Evolutionary conservation across 2,888 invertebrate species (phyloP), one percentile per base, ranked within the genome.

Genomic region (Mycogona germanica): DNA sequence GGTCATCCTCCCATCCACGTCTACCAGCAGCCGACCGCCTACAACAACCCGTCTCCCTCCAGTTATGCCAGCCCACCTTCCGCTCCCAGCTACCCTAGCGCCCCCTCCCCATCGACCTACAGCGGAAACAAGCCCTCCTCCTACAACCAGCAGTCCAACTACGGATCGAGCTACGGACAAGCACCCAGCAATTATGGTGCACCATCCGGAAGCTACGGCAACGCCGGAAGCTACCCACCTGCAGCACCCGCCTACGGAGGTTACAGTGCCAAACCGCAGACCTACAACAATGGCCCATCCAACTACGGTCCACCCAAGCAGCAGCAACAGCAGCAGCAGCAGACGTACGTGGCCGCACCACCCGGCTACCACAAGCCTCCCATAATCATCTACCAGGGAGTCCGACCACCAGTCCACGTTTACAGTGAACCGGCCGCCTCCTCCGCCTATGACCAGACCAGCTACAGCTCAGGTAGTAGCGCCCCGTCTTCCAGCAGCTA

Each of bases 371-470:
- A 64, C 54, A 66, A 66, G 55, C 65, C 66, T n/a, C 67, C 67
- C 30, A 67, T 68, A 46, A 67, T 68, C 46, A 67, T 68, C 56
- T 69, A 69, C 59, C 67, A 68, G 55, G 68, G 68, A 23, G 63
- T 67, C 38, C 59, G 65, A 42, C 68, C 68, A 25, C 68, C 69
- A 26, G 65, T 69, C 3, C 66, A 67, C 53, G 68, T 69, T 3
- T 68, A 66, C 59, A 44, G 49, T 30, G 42, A 51, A 32, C 53
- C 53, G 23, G 37, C 48, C n/a, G 47, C 53, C 5, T 48, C 48
- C n/a, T 53, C 53, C 5, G 37, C 47, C 1, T 30, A 47, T 6
- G 32, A 30, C 30, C 26, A 30, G n/a, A 2, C 35, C 14, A 28
- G 40, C 25, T 53, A 47, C 12, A 29, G 48, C 3, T 29, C 19